Percentiles rank a stretch among this genome's conserved stretches.
These are phyloP conservation scores for Caenorhabditis macrosperma DNA, from an alignment of 2,888 invertebrate species.

Conservation along the genomic window DNA sequence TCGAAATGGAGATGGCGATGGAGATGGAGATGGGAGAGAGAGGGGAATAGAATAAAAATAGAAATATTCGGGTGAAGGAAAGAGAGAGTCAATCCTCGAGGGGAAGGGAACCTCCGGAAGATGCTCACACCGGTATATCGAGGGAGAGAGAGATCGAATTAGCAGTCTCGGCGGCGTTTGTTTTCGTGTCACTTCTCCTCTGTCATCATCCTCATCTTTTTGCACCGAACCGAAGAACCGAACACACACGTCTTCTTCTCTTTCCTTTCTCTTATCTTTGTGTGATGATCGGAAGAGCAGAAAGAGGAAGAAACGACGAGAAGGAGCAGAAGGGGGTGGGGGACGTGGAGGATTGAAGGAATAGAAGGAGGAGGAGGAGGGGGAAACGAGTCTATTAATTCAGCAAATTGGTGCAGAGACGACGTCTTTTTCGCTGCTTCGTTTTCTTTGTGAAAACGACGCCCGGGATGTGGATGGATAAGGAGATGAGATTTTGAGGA, in stretches of 20 bases:
- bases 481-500: conserved; percentile 17
- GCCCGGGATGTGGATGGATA: background rate
- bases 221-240: background rate
- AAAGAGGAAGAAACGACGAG: background rate
- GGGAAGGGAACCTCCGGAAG: conserved; percentile 8
- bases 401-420: conserved; percentile 39
- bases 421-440: conserved; percentile 14
- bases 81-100: conserved; percentile 37
- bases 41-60: conserved; percentile 34
- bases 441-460: no score
- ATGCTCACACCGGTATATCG: background rate
- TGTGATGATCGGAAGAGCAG: background rate
- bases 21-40: background rate
- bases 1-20: background rate
- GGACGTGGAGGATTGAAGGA: background rate
- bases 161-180: conserved; percentile 2
- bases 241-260: conserved; percentile 2
- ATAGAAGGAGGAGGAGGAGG: background rate
- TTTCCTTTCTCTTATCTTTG: background rate
- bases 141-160: conserved; percentile 2
- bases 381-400: conserved; percentile 36
- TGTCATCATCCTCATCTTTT: background rate
- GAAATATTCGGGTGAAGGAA: conserved; percentile 34
- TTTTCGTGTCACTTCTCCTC: background rate
- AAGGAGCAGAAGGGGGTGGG: background rate